Evolutionary conservation across 1,140 invertebrate genomes (phyloP).

Genomic region (Lysiphlebus fabarum): DNA sequence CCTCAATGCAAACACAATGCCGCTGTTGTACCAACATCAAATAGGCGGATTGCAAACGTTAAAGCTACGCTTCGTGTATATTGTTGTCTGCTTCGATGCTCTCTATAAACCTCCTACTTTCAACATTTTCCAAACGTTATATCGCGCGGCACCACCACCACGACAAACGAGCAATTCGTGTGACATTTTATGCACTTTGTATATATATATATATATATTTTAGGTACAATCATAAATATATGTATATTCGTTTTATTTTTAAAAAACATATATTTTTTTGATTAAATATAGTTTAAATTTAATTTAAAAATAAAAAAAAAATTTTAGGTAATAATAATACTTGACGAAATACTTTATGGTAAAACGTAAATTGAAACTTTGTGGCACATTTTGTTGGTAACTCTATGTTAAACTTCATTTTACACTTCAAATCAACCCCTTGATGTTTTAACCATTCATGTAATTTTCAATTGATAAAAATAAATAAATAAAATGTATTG

Average conservation of each 20-base stretch:
- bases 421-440: background rate
- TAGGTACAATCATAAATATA: too few species aligned
- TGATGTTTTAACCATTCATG: background rate
- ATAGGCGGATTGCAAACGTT: conserved; percentile 55
- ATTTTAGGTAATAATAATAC: too few species aligned
- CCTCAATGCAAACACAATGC: conserved; percentile 55
- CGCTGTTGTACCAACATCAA: conserved; percentile 58
- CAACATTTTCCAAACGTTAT: conserved; percentile 43
- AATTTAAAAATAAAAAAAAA: too few species aligned
- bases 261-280: too few species aligned
- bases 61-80: conserved; percentile 38
- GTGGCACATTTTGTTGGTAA: background rate
- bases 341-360: too few species aligned
- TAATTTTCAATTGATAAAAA: too few species aligned
- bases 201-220: too few species aligned
- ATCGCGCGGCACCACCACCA: conserved; percentile 22
- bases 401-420: conserved; percentile 5
- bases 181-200: conserved; percentile 21
- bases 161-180: conserved; percentile 23
- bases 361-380: too few species aligned
- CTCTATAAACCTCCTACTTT: conserved; percentile 45
- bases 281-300: too few species aligned
- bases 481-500: too few species aligned
- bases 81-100: conserved; percentile 26
- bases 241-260: too few species aligned